These are phyloP conservation scores for Asobara japonica DNA, from an alignment of 1,140 invertebrate species.

Conservation along the genomic window DNA sequence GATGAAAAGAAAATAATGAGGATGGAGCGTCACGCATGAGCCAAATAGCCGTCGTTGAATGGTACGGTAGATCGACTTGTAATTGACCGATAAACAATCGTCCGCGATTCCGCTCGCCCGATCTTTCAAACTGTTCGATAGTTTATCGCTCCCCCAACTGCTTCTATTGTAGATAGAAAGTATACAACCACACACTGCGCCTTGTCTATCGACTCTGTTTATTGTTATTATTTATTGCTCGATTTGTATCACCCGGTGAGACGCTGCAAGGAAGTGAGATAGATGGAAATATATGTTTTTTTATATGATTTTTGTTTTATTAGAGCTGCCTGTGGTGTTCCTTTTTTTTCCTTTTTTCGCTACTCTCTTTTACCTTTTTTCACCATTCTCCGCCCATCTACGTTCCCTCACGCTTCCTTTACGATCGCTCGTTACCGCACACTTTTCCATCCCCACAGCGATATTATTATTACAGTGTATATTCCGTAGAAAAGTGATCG, in stretches of 20 bases:
- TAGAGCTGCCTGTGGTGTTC: background rate
- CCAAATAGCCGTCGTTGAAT: constrained; percentile 32
- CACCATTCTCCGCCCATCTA: constrained; percentile 9
- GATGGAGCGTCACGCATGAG: constrained; percentile 37
- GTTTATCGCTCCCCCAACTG: constrained; percentile 17
- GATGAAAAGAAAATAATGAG: background rate
- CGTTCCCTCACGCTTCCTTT: constrained; percentile 16
- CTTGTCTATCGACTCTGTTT: constrained; percentile 40
- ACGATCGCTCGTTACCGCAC: constrained; percentile 14
- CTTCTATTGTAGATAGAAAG: constrained; percentile 35
- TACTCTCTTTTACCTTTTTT: background rate
- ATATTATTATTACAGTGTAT: constrained; percentile 7
- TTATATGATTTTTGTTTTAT: background rate
- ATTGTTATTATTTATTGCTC: constrained; percentile 48
- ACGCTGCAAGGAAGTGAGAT: background rate
- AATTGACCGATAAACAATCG: constrained; percentile 47
- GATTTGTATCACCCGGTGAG: constrained; percentile 39
- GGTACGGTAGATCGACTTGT: constrained; percentile 34
- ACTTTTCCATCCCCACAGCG: constrained; percentile 10
- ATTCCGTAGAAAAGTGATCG: constrained; percentile 11
- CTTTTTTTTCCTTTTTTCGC: background rate
- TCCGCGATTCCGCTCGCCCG: constrained; percentile 15
- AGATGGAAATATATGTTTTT: constrained; percentile 13
- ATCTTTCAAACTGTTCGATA: constrained; percentile 21
- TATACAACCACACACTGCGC: constrained; percentile 8